These are phyloP conservation scores for Amphimallon solstitiale DNA, from an alignment of 2,888 invertebrate genomes.

Conservation along the genomic window DNA sequence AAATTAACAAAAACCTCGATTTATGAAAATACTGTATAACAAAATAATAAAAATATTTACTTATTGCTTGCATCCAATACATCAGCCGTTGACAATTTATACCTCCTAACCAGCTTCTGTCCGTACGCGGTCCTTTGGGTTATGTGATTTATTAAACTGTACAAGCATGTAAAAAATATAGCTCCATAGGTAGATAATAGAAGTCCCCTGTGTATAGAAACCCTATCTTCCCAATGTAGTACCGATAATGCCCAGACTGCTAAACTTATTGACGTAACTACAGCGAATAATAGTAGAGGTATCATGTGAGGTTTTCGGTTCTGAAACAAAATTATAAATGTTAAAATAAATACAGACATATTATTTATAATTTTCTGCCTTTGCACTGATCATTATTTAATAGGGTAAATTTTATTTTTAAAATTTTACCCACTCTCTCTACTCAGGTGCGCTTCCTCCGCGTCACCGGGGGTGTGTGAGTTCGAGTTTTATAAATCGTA, in stretches of 20 bases:
- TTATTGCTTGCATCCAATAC: constrained; percentile 80
- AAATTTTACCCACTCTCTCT: no score
- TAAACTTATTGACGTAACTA: constrained; percentile 32
- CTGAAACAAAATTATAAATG: constrained; percentile 6
- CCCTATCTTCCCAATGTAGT: constrained; percentile 67
- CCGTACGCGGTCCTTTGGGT: constrained; percentile 71
- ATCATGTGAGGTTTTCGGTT: constrained; percentile 35
- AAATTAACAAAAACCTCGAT: no score
- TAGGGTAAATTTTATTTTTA: no score
- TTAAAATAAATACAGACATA: no score
- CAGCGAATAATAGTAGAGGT: constrained; percentile 25
- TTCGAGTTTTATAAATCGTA: no score
- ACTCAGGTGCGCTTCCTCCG: no score
- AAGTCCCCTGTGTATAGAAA: constrained; percentile 70
- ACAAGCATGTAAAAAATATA: constrained; percentile 75
- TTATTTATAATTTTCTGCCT: no score
- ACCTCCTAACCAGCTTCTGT: constrained; percentile 70
- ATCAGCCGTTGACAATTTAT: constrained; percentile 73
- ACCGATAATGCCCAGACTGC: constrained; percentile 50
- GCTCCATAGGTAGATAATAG: constrained; percentile 72
- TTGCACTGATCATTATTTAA: no score
- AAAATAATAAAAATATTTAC: constrained; percentile 63
- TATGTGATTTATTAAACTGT: constrained; percentile 72
- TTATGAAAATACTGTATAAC: no score
- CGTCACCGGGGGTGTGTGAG: no score